Conservation (phyloP, 2,888 invertebrate species). For the Heliconius sara region DNA sequence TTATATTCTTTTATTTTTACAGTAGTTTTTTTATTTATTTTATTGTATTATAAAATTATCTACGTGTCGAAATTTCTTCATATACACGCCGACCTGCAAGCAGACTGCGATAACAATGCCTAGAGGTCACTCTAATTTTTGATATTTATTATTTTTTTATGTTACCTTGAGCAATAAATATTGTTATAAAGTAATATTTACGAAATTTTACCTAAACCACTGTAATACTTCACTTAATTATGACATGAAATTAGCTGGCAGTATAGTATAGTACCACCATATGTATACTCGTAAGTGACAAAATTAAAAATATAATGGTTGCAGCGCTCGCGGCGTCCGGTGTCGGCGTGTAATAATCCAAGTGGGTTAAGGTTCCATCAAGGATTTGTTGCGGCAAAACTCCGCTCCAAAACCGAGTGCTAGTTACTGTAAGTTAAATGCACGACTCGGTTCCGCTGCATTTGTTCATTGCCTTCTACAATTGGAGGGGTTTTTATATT, state of each 20-base stretch:
- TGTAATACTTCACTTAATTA: background rate
- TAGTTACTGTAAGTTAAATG: slow-evolving; percentile 80
- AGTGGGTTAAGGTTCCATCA: slow-evolving; percentile 84
- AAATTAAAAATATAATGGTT: slow-evolving; percentile 62
- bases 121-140: background rate
- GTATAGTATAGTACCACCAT: slow-evolving; percentile 6
- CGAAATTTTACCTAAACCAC: background rate
- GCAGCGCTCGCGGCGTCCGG: slow-evolving; percentile 69
- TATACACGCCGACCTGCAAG: slow-evolving; percentile 16
- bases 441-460: slow-evolving; percentile 78
- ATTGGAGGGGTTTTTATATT: slow-evolving; percentile 48
- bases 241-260: background rate
- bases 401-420: slow-evolving; percentile 81
- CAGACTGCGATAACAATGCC: background rate
- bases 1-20: slow-evolving; percentile 35
- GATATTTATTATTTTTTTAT: background rate
- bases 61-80: slow-evolving; percentile 33
- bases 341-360: slow-evolving; percentile 77
- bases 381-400: slow-evolving; percentile 84
- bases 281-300: slow-evolving; percentile 50
- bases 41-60: slow-evolving; percentile 29
- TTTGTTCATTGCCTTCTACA: slow-evolving; percentile 72
- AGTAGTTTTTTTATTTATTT: background rate
- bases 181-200: background rate
- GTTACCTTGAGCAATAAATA: background rate